Percentiles rank a stretch among this genome's conserved stretches.
Evolutionary conservation across 2,113 vertebrate species (phyloP).

Genomic region (Arizona elegans): DNA sequence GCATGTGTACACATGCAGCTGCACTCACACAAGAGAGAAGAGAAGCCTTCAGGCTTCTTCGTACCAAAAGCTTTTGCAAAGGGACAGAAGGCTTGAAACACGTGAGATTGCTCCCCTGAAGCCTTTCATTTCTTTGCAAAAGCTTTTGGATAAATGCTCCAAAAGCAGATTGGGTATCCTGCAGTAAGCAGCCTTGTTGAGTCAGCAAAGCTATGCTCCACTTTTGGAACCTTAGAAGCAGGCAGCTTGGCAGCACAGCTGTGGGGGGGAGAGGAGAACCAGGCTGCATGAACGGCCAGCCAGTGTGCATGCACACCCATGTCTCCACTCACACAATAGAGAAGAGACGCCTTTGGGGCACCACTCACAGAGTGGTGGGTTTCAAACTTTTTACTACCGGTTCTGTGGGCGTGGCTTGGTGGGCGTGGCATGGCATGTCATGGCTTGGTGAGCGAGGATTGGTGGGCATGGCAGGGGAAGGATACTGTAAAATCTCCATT

Average conservation of each 20-base stretch:
- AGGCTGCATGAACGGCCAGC: too few species aligned
- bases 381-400: too few species aligned
- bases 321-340: neutral
- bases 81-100: neutral
- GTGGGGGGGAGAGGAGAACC: neutral
- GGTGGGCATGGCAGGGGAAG: too few species aligned
- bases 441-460: too few species aligned
- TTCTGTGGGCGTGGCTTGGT: too few species aligned
- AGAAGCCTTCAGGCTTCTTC: too few species aligned
- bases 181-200: neutral
- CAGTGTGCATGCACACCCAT: neutral
- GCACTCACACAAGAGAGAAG: too few species aligned
- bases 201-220: neutral
- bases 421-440: too few species aligned
- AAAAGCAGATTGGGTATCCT: neutral
- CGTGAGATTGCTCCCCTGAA: neutral
- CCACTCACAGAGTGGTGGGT: neutral
- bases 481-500: too few species aligned
- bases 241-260: neutral
- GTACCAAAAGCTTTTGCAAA: neutral
- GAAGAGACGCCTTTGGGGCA: neutral
- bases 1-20: too few species aligned
- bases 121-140: neutral
- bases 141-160: neutral
- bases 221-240: too few species aligned